Base-by-base conservation (phyloP, 2,797 vertebrate species). In the Valencia hispanica region DNA sequence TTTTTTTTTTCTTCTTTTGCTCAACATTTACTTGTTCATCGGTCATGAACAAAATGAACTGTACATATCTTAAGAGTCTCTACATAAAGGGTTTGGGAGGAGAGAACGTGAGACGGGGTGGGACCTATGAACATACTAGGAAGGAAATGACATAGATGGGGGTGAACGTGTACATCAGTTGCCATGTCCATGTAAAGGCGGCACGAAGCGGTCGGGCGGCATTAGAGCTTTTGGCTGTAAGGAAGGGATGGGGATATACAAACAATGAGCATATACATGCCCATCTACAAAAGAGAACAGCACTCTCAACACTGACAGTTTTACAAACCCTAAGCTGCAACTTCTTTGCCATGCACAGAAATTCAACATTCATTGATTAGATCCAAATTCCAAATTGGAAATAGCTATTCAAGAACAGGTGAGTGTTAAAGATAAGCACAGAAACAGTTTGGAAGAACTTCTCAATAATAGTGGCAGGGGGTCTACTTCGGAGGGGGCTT, bases 191-290 rank as follows among this genome's bases (percentile, higher is more conserved):
- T 98, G 98, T 99, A 98, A 98, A 97, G 98, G 98, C 97, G 93
- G 97, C 96, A 97, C 97, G 97, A 96, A 99, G 98, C 97, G 97
- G 97, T 99, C 98, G 98, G 97, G 97, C 97, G 96, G 98, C 97
- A 97, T 99, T 99, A 98, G 98, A 98, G 97, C 97, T 99, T 99
- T 98, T 98, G 97, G 98, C 98, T 99, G 98, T 99, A 99, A 99
- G 97, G 98, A 99, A 99, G 98, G 97, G 98, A 98, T 98, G 97
- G 97, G 98, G 97, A 99, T 98, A 99, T 98, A 99, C 97, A 99
- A 96, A 99, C 97, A 98, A 99, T 99, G 97, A 99, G 98, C 98
- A 99, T 98, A 98, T 97, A 97, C 97, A 98, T 98, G 98, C 98
- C 98, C 98, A 97, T 99, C 97, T 97, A 99, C 95, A 96, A 70